Base-by-base conservation (phyloP, 2,797 vertebrate species). In the Falco peregrinus region DNA sequence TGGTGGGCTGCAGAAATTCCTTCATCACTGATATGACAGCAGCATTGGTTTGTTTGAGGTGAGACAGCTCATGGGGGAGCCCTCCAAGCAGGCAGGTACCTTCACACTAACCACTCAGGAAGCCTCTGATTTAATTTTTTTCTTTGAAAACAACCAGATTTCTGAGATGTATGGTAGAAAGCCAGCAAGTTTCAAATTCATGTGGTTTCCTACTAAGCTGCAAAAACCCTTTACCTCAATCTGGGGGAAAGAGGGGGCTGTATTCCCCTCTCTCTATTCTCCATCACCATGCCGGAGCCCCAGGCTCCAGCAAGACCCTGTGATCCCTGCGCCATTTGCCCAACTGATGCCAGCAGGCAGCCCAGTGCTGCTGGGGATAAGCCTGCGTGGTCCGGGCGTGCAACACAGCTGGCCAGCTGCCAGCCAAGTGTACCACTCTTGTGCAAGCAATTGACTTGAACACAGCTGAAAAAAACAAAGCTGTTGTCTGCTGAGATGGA, bases 231-330 rank as follows among this genome's bases (percentile, higher is more conserved):
- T 2, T 6, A 43, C 7, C 17, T 48, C 13, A 2, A 1, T 59
- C 16, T 53, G 6, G 6, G 13, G 9, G 5, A 10, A n/a, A 35
- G 45, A 60, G 2, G 5, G 3, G 3, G 3, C 3, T 37, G 28
- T 56, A 45, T 51, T 68, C 37, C 37, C 21, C 35, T 64, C 13
- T 59, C 29, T 69, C 6, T 61, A 0, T 16, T 48, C 54, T 78
- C 54, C 8, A 11, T 5, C 7, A 1, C 11, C 0, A 0, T 22
- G 9, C 22, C 7, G 5, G 6, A 89, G 21, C 6, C 41, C 5
- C 9, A 28, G 14, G 18, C 14, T 83, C 26, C 59, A 43, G 14
- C 1, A 0, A 57, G 39, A 57, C 26, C 4, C 28, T 6, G 31
- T 56, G 31, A 35, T 51, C 71, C 56, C 54, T 17, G 5, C 3